Percentiles rank a stretch among this genome's conserved stretches.
Conservation (phyloP, 1,140 invertebrate species). For the Drosophila takahashii region DNA sequence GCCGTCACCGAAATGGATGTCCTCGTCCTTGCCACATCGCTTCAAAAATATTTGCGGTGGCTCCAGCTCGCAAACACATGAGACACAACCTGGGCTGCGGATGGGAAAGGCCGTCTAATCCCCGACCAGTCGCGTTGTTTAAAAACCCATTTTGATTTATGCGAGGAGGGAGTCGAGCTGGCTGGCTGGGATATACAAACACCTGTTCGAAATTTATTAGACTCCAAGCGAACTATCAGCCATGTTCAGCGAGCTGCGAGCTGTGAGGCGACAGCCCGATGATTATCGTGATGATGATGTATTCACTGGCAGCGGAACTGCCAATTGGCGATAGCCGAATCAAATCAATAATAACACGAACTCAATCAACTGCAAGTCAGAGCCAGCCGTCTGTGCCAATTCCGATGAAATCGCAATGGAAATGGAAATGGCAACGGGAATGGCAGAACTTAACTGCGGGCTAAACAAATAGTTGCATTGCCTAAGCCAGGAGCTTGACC, state of each 20-base stretch:
- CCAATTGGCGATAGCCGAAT: constrained; percentile 54
- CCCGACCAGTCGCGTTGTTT: constrained; percentile 38
- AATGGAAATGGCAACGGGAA: not conserved
- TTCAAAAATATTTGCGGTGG: constrained; percentile 67
- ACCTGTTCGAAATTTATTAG: constrained; percentile 63
- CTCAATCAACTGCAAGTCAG: constrained; percentile 47
- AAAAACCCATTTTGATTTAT: constrained; percentile 73
- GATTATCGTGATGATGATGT: constrained; percentile 23
- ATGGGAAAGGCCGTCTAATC: constrained; percentile 20
- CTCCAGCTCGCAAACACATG: constrained; percentile 17
- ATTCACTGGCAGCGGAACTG: constrained; percentile 32
- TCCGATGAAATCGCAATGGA: constrained; percentile 3
- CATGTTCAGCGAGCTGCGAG: constrained; percentile 28
- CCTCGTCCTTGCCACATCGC: constrained; percentile 18
- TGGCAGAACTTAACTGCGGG: constrained; percentile 16
- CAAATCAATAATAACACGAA: constrained; percentile 46
- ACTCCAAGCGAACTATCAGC: constrained; percentile 36
- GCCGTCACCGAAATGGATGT: not conserved
- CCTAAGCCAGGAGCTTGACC: constrained; percentile 45
- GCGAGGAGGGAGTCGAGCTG: constrained; percentile 8
- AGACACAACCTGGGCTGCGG: not conserved
- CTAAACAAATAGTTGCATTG: constrained; percentile 49
- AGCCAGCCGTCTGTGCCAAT: constrained; percentile 2
- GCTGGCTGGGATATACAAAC: constrained; percentile 27
- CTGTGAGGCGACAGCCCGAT: not conserved